Percentiles rank a stretch among this genome's conserved stretches.
phyloP scores from a whole-genome alignment of 2,113 vertebrate species.

The Picathartes gymnocephalus region DNA sequence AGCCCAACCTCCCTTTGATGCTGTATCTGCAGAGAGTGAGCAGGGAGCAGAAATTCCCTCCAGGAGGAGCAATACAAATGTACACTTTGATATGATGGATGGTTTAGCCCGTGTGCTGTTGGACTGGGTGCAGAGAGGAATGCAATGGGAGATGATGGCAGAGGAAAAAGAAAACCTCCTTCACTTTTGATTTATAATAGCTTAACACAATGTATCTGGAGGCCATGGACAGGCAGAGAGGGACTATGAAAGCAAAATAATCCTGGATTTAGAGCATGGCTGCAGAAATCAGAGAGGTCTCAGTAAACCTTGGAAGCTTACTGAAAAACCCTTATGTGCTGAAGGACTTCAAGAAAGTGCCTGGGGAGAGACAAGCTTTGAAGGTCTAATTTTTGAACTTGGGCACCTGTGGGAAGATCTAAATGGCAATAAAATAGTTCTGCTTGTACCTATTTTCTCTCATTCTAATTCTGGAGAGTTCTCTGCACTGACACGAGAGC shows the following conservation, averaged over 20 bases:
- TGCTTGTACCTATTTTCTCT: neutral
- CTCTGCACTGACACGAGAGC: neutral
- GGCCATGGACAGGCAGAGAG: neutral
- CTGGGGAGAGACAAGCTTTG: neutral
- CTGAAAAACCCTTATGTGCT: neutral
- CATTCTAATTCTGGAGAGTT: neutral
- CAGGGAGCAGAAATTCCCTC: neutral
- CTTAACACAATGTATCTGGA: neutral
- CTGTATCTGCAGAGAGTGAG: neutral
- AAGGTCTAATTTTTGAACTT: neutral
- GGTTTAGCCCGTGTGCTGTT: neutral
- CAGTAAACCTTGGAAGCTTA: neutral
- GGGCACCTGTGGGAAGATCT: neutral
- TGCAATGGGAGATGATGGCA: neutral
- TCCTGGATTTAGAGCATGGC: neutral
- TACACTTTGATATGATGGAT: neutral
- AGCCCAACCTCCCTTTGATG: neutral
- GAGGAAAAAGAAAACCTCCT: neutral
- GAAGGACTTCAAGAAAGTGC: neutral
- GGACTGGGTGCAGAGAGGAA: neutral
- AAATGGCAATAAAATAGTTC: neutral
- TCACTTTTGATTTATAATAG: neutral
- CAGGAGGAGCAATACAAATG: neutral
- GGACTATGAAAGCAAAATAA: neutral
- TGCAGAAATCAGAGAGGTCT: neutral